A percentile compares a stretch with the other conserved stretches of the same genome.
Evolutionary conservation across 2,888 invertebrate species (phyloP).

Genomic region (Euproctis similis): DNA sequence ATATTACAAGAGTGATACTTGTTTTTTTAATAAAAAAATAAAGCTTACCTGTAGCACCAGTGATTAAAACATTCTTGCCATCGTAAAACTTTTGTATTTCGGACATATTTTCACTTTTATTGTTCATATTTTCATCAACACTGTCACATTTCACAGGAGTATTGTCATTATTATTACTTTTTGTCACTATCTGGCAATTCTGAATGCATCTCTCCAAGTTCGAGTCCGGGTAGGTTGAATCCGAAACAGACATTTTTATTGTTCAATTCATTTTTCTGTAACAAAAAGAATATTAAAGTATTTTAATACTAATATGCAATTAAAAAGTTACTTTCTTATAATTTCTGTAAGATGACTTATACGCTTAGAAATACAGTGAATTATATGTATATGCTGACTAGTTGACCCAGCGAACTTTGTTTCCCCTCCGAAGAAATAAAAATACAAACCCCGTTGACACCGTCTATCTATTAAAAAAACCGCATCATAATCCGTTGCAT

Average conservation of each 20-base stretch:
- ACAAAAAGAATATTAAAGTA: conserved; percentile 14
- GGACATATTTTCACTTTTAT: conserved; percentile 32
- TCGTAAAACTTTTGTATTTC: conserved; percentile 76
- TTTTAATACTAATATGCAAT: too few relatives aligned
- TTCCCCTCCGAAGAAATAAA: too few relatives aligned
- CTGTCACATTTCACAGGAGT: conserved; percentile 17
- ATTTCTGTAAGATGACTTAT: too few relatives aligned
- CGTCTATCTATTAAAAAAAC: too few relatives aligned
- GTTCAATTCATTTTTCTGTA: conserved; percentile 20
- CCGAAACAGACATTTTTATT: conserved; percentile 12
- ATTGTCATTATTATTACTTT: conserved; percentile 3
- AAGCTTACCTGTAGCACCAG: conserved; percentile 75
- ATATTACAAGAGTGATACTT: too few relatives aligned
- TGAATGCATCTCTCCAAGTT: conserved; percentile 4
- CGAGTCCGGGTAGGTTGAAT: conserved; percentile 9
- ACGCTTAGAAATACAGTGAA: too few relatives aligned
- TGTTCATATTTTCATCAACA: conserved; percentile 33
- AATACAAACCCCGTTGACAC: too few relatives aligned
- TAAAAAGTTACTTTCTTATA: too few relatives aligned
- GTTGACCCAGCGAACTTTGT: too few relatives aligned
- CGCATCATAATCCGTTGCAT: too few relatives aligned
- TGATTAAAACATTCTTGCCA: conserved; percentile 75
- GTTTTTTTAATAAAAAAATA: too few relatives aligned
- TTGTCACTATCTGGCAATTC: not conserved
- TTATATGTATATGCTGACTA: too few relatives aligned